Base-by-base conservation (phyloP, 2,888 invertebrate genomes). In the Mythimna lalbum region DNA sequence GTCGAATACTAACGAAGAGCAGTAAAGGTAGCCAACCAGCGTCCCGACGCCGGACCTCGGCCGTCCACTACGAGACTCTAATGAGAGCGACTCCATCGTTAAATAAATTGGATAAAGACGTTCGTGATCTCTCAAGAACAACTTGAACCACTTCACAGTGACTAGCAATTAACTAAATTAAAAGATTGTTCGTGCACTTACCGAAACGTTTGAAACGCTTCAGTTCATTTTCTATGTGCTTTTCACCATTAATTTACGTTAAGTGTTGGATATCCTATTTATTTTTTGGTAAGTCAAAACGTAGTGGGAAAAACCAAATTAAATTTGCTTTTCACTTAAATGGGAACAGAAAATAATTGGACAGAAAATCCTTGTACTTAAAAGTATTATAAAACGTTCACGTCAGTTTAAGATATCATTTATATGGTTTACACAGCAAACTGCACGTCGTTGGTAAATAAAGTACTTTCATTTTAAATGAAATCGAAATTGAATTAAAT, bases 81-180 rank as follows among this genome's bases (percentile, higher is more conserved):
- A 96, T 95, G 95, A 95, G 95, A 90, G 91, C 91, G 92, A 92
- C 92, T 92, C 90, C 93, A 90, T 95, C 95, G 94, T 96, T 96
- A 95, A 95, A 96, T 94, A 95, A 95, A 96, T 96, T 95, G 95
- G 95, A 95, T 95, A 95, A 95, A 95, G 95, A 96, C 95, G 93
- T 93, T 92, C 94, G 92, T 94, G 95, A 95, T 94, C 95, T 95
- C 94, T 96, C 92, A 93, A 94, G 95, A 94, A 93, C 93, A 92
- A 92, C 95, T 95, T 92, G 90, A 95, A 93, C 91, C 92, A 92
- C 94, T 95, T 90, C 91, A 92, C 92, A 91, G 94, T 93, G 93
- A 95, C 94, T 95, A 91, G 93, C 95, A 95, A 96, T 95, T 95
- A 95, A 94, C 93, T 94, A 94, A 96, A 96, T 95, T 95, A 95